A percentile compares a stretch with the other conserved stretches of the same genome.
Conservation (phyloP, 2,113 vertebrate genomes). For the Platanista minor region DNA sequence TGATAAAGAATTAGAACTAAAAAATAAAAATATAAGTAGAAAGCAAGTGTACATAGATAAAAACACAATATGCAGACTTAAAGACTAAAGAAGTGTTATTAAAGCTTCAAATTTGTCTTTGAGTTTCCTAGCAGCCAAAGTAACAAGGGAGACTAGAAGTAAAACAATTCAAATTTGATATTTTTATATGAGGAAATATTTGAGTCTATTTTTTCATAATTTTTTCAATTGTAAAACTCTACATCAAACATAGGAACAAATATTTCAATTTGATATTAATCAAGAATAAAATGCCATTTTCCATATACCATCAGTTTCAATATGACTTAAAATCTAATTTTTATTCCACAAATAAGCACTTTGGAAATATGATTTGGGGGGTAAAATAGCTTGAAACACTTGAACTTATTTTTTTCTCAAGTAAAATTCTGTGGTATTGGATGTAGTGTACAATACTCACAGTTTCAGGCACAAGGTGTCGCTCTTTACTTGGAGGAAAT, state of each 20-base stretch:
- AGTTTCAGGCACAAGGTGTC: slow-evolving; percentile 70
- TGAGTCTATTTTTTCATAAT: not conserved
- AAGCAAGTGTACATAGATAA: not conserved
- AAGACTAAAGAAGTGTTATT: not conserved
- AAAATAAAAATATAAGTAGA: not conserved
- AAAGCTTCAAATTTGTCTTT: not conserved
- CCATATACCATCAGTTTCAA: not conserved
- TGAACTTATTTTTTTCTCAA: not conserved
- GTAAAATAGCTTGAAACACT: not conserved
- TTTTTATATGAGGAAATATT: not conserved
- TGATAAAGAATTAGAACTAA: not conserved
- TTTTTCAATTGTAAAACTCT: not conserved
- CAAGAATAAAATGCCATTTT: not conserved
- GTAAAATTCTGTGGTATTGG: not conserved
- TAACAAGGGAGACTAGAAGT: not conserved
- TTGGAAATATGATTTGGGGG: not conserved
- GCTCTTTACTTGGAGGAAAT: slow-evolving; percentile 64
- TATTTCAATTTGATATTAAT: not conserved
- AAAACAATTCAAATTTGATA: not conserved
- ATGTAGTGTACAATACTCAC: slow-evolving; percentile 21
- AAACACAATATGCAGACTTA: not conserved
- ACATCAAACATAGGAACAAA: not conserved
- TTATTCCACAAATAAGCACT: not conserved
- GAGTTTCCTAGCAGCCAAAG: slow-evolving; percentile 1
- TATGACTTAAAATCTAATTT: not conserved